phyloP scores from a whole-genome alignment of 2,797 vertebrate species.

The Champsocephalus esox region DNA sequence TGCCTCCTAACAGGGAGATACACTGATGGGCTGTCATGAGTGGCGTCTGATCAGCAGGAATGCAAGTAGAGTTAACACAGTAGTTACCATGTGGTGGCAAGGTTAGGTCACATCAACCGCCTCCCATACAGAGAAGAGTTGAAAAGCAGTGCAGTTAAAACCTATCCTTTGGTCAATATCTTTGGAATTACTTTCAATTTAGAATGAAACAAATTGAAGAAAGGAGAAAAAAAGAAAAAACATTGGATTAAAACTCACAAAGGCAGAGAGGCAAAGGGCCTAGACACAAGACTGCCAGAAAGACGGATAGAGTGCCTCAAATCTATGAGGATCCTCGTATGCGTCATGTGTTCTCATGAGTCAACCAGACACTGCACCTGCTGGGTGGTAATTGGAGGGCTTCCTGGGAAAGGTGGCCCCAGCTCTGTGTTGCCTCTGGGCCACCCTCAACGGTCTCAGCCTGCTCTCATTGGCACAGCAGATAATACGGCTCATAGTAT shows the following conservation, averaged over 20 bases:
- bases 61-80: slow-evolving; percentile 62
- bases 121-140: slow-evolving; percentile 54
- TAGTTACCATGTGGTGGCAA: slow-evolving; percentile 75
- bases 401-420: slow-evolving; percentile 77
- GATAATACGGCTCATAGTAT: slow-evolving; percentile 45
- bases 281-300: slow-evolving; percentile 27
- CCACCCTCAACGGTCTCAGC: slow-evolving; percentile 67
- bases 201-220: slow-evolving; percentile 38
- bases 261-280: slow-evolving; percentile 8
- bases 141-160: slow-evolving; percentile 40
- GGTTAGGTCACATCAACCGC: slow-evolving; percentile 77
- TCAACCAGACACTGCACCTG: slow-evolving; percentile 66
- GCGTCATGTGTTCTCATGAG: slow-evolving; percentile 65
- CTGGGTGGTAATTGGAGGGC: slow-evolving; percentile 83
- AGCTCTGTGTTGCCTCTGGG: slow-evolving; percentile 68
- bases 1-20: slow-evolving; percentile 63
- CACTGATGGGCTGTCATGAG: slow-evolving; percentile 80
- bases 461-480: slow-evolving; percentile 76
- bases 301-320: slow-evolving; percentile 46
- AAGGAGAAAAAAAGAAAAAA: slow-evolving; percentile 42
- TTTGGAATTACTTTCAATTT: slow-evolving; percentile 59
- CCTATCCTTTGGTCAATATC: slow-evolving; percentile 32
- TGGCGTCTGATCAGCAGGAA: slow-evolving; percentile 72
- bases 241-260: slow-evolving; percentile 49
- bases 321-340: slow-evolving; percentile 57